These are phyloP conservation scores for Anas flavirostris DNA, from an alignment of 2,797 vertebrate species.

Conservation along the genomic window DNA sequence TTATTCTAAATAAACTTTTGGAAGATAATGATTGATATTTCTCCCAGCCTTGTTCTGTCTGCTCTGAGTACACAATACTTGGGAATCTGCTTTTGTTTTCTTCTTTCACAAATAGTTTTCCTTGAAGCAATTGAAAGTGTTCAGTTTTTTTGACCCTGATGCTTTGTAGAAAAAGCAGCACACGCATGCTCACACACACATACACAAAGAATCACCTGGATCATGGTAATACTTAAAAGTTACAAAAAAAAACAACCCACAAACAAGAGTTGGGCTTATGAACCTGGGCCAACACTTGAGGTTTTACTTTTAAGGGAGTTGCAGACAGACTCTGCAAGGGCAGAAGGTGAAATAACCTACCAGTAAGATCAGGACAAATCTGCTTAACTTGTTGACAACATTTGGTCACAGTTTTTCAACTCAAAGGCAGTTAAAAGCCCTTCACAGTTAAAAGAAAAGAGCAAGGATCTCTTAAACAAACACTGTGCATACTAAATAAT, in stretches of 20 bases:
- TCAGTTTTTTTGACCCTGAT: not conserved
- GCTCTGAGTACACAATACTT: not conserved
- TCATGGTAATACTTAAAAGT: not conserved
- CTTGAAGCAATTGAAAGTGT: not conserved
- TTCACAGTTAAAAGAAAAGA: slow-evolving; percentile 40
- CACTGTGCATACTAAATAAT: slow-evolving; percentile 11
- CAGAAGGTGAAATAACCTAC: not conserved
- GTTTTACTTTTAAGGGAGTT: not conserved
- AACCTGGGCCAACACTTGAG: not conserved
- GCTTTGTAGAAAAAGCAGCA: not conserved
- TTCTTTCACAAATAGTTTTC: not conserved
- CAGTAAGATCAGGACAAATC: not conserved
- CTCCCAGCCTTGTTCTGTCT: not conserved
- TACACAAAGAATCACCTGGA: not conserved
- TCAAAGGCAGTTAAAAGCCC: slow-evolving; percentile 34
- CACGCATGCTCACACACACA: not conserved
- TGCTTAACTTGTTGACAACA: not conserved
- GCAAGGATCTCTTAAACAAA: slow-evolving; percentile 51
- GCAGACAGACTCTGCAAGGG: not conserved
- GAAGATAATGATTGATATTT: not conserved
- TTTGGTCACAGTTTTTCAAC: slow-evolving; percentile 44
- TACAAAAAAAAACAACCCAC: not conserved
- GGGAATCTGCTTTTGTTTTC: not conserved
- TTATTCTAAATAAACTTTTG: slow-evolving; percentile 40
- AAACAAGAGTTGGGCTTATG: not conserved